Conservation (phyloP, 1,140 invertebrate genomes). For the Drosophila arizonae region DNA sequence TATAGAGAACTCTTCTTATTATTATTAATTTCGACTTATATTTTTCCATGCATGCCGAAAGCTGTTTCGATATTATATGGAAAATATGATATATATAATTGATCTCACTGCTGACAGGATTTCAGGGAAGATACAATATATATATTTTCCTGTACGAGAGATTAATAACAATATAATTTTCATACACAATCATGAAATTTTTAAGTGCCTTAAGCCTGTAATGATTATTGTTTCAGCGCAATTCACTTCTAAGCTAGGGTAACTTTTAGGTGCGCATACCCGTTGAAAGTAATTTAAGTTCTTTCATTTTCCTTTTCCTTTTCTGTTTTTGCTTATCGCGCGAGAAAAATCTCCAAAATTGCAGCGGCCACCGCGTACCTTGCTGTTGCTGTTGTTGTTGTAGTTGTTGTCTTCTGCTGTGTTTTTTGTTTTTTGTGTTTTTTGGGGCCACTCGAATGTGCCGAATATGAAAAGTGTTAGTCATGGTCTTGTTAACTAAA, state of each 20-base stretch:
- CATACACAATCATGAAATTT: too few species aligned
- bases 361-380: conserved; percentile 46
- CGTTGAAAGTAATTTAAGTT: conserved; percentile 29
- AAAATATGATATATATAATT: too few species aligned
- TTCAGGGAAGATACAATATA: too few species aligned
- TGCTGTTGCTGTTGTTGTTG: conserved; percentile 44
- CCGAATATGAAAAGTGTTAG: conserved; percentile 69
- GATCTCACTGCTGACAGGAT: too few species aligned
- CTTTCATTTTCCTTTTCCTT: conserved; percentile 41
- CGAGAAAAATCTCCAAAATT: conserved; percentile 76
- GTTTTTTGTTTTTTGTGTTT: conserved; percentile 27
- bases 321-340: conserved; percentile 66
- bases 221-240: too few species aligned
- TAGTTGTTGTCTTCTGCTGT: conserved; percentile 24
- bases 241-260: background rate
- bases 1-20: too few species aligned
- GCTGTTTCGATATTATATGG: too few species aligned
- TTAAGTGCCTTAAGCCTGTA: too few species aligned
- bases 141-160: too few species aligned
- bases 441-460: conserved; percentile 59
- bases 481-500: conserved; percentile 81
- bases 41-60: too few species aligned
- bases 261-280: background rate
- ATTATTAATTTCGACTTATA: too few species aligned
- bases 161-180: too few species aligned